Percentiles rank a stretch among this genome's conserved stretches.
These are phyloP conservation scores for Drosophila subsilvestris DNA, from an alignment of 2,888 invertebrate species.

Conservation along the genomic window DNA sequence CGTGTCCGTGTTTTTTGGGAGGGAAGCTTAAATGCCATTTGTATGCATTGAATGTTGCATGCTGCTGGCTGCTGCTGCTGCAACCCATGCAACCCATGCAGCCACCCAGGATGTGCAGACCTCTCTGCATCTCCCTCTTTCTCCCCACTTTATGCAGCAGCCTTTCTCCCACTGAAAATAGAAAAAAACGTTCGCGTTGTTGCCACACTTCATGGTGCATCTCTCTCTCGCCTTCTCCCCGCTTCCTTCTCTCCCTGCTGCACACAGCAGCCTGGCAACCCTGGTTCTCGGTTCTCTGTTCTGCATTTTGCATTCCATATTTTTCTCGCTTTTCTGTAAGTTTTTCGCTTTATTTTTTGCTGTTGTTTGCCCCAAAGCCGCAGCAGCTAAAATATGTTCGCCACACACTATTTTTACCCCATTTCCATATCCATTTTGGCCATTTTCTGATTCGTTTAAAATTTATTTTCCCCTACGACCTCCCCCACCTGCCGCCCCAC, in stretches of 20 bases:
- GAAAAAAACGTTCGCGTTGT: conserved; percentile 49
- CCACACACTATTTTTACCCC: conserved; percentile 57
- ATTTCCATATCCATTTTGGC: conserved; percentile 58
- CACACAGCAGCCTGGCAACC: conserved; percentile 62
- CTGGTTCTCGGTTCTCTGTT: conserved; percentile 8
- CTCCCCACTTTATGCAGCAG: conserved; percentile 3
- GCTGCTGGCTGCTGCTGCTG: conserved; percentile 10
- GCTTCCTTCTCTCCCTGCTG: background rate
- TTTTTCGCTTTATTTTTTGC: background rate
- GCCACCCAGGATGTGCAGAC: conserved; percentile 32
- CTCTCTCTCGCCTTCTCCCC: background rate
- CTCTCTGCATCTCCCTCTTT: background rate
- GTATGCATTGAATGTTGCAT: conserved; percentile 82
- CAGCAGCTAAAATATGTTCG: conserved; percentile 69
- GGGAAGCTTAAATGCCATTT: conserved; percentile 79
- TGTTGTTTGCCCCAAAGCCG: conserved; percentile 34
- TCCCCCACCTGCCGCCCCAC: background rate
- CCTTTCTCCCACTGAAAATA: background rate
- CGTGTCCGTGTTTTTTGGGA: conserved; percentile 59
- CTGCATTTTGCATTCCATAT: conserved; percentile 46
- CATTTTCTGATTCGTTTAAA: conserved; percentile 71
- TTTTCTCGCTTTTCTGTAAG: conserved; percentile 38
- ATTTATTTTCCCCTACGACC: conserved; percentile 45
- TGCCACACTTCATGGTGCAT: conserved; percentile 64
- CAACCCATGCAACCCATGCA: conserved; percentile 8